phyloP scores from a whole-genome alignment of 2,797 vertebrate genomes.

The Sebastes vulpes region DNA sequence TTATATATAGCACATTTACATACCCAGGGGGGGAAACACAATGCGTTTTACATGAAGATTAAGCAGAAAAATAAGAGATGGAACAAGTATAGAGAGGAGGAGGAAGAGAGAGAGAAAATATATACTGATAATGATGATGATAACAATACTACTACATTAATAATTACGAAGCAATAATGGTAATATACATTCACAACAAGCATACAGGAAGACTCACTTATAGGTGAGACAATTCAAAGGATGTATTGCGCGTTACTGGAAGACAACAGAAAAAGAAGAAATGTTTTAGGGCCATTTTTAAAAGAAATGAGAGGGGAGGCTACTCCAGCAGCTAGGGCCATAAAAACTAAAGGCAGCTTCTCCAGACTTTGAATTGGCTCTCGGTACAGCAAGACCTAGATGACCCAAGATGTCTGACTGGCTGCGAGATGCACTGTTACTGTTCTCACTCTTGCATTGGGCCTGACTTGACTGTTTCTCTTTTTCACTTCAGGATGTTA shows the following conservation, averaged over 20 bases:
- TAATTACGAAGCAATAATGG: not conserved
- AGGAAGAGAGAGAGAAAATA: not conserved
- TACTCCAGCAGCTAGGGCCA: not conserved
- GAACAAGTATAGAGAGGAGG: not conserved
- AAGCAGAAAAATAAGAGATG: not conserved
- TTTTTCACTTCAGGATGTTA: not conserved
- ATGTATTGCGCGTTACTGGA: not conserved
- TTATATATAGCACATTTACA: not conserved
- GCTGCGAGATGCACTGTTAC: not conserved
- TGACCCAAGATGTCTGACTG: not conserved
- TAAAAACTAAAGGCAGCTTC: not conserved
- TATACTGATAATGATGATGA: too few species aligned
- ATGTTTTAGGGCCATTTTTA: not conserved
- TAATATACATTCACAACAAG: not conserved
- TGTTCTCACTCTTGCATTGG: not conserved
- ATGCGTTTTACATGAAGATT: not conserved
- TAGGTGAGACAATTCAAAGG: not conserved
- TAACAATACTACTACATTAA: not conserved
- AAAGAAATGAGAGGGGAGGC: not conserved
- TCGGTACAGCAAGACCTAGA: not conserved
- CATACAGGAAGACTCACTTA: not conserved
- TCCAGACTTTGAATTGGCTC: not conserved
- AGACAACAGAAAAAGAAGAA: not conserved
- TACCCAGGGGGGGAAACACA: too few species aligned
- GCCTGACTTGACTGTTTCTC: not conserved